phyloP scores from a whole-genome alignment of 2,113 vertebrate genomes.

The Ancistrus triradiatus region DNA sequence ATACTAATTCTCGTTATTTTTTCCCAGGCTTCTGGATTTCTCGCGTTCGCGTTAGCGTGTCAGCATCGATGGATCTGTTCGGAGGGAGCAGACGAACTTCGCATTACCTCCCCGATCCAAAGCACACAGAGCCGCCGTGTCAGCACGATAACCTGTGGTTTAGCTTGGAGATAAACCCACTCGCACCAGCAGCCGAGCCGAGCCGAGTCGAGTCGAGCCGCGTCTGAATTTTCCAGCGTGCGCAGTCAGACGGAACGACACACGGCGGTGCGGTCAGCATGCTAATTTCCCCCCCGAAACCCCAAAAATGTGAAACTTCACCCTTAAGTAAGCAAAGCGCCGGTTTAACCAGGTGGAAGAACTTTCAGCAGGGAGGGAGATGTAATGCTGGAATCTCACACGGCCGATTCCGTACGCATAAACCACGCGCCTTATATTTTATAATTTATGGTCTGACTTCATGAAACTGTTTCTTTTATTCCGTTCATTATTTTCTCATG shows the following conservation, averaged over 20 bases:
- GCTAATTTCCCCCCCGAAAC: constrained; percentile 49
- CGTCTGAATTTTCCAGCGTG: constrained; percentile 55
- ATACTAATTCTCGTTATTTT: no score
- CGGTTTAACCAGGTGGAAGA: constrained; percentile 53
- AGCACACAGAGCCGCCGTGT: constrained; percentile 51
- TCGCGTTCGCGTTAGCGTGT: no score
- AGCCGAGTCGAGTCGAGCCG: no score
- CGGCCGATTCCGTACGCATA: constrained; percentile 16
- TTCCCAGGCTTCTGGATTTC: no score
- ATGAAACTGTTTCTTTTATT: constrained; percentile 32
- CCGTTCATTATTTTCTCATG: constrained; percentile 25
- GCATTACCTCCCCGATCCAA: constrained; percentile 49
- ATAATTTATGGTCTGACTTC: constrained; percentile 28
- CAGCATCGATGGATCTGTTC: no score
- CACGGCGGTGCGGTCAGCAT: constrained; percentile 36
- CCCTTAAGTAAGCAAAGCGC: constrained; percentile 53
- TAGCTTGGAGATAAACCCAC: constrained; percentile 52
- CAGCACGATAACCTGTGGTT: constrained; percentile 53
- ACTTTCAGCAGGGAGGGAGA: constrained; percentile 26
- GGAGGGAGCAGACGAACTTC: constrained; percentile 43
- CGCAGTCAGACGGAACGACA: constrained; percentile 53
- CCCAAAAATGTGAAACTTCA: constrained; percentile 48
- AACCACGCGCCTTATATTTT: constrained; percentile 14
- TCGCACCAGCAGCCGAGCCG: constrained; percentile 57
- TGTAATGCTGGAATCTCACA: constrained; percentile 10